Evolutionary conservation across 1,140 invertebrate species (phyloP).

Genomic region (Drosophila sproati): DNA sequence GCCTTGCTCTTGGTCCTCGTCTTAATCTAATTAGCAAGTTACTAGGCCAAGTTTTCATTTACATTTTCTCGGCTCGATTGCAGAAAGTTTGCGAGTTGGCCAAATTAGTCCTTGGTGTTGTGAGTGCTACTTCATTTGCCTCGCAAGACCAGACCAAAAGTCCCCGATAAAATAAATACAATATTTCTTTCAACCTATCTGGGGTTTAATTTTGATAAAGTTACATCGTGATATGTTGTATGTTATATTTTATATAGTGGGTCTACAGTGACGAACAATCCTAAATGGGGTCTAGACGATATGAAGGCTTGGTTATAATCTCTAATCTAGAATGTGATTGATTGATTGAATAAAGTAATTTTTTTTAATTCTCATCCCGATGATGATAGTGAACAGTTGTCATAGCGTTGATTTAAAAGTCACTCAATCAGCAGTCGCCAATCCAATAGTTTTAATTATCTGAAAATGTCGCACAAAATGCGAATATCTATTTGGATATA

Average conservation of each 20-base stretch:
- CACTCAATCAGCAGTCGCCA: not conserved
- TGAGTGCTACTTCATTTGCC: constrained; percentile 12
- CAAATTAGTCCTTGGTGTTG: constrained; percentile 44
- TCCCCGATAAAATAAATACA: not conserved
- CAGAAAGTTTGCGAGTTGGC: constrained; percentile 35
- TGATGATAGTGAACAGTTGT: not conserved
- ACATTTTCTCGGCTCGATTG: constrained; percentile 60
- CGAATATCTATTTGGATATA: not conserved
- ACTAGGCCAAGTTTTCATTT: constrained; percentile 76
- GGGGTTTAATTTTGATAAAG: no score
- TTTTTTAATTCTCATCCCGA: not conserved
- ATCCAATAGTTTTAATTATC: constrained; percentile 1
- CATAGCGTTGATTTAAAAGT: not conserved
- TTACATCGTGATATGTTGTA: no score
- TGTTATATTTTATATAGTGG: no score
- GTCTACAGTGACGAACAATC: no score
- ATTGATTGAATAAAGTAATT: no score
- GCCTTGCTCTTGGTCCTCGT: constrained; percentile 20
- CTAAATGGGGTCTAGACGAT: no score
- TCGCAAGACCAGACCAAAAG: not conserved
- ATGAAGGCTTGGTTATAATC: no score
- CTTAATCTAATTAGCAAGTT: constrained; percentile 75
- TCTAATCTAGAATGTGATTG: no score
- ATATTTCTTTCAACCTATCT: not conserved
- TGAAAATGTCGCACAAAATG: constrained; percentile 2